A percentile compares a stretch with the other conserved stretches of the same genome.
These are phyloP conservation scores for Valencia hispanica DNA, from an alignment of 2,797 vertebrate species.

Conservation along the genomic window DNA sequence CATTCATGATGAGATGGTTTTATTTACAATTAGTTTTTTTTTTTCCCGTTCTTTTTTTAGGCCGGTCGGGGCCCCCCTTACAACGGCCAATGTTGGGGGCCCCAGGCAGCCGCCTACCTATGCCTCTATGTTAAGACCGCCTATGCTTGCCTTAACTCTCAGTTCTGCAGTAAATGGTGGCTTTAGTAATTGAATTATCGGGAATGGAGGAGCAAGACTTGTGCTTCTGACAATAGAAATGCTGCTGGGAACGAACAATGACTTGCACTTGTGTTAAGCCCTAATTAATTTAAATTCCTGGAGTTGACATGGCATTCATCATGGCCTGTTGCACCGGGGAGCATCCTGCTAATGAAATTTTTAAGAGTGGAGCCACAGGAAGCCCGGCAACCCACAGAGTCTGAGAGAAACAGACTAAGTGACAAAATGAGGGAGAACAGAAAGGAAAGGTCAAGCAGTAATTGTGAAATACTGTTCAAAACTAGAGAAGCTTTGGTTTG, in stretches of 20 bases:
- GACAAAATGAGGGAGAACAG: slow-evolving; percentile 8
- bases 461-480: slow-evolving; percentile 19
- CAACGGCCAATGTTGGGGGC: no score
- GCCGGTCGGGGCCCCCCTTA: no score
- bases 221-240: slow-evolving; percentile 14
- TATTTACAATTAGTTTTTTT: no score
- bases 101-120: no score
- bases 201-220: not conserved
- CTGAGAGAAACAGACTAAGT: slow-evolving; percentile 23
- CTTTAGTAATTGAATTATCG: not conserved
- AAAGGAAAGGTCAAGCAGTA: slow-evolving; percentile 44
- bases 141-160: no score
- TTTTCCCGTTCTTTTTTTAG: no score
- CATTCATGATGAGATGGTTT: no score
- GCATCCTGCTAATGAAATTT: slow-evolving; percentile 57
- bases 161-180: slow-evolving; percentile 5
- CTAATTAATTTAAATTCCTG: slow-evolving; percentile 59
- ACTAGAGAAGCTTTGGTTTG: slow-evolving; percentile 10
- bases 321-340: slow-evolving; percentile 43
- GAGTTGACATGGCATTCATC: slow-evolving; percentile 54
- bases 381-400: slow-evolving; percentile 36
- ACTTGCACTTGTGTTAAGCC: slow-evolving; percentile 32
- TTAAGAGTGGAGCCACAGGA: slow-evolving; percentile 51
- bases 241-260: slow-evolving; percentile 8
- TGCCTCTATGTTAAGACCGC: no score